Percentiles rank a stretch among this genome's conserved stretches.
Conservation (phyloP, 1,140 invertebrate species). For the Muscidifurax raptorellus region DNA sequence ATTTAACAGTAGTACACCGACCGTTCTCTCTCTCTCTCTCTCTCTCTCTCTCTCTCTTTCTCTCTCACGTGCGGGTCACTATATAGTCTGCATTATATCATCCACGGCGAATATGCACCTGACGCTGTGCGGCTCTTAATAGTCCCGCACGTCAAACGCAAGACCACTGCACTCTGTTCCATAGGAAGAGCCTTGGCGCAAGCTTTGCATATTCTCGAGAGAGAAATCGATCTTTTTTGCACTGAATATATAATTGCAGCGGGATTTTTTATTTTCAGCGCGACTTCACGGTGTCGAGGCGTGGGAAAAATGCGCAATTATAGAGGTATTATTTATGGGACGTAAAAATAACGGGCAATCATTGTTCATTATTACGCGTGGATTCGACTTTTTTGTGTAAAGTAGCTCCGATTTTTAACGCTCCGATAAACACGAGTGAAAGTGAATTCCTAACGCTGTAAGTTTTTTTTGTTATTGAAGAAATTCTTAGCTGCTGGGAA, state of each 20-base stretch:
- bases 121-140: constrained; percentile 14
- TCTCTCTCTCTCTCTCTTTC: no score
- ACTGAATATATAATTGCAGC: no score
- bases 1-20: no score
- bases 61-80: neutral
- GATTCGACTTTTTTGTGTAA: neutral
- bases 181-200: neutral
- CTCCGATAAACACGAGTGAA: neutral
- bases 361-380: neutral
- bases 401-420: neutral
- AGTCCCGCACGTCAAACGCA: constrained; percentile 12
- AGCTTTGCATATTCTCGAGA: no score
- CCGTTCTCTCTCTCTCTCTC: no score
- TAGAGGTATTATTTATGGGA: neutral
- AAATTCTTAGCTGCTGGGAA: no score
- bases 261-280: no score
- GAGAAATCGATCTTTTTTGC: no score
- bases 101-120: constrained; percentile 11
- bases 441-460: neutral
- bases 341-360: neutral
- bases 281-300: no score
- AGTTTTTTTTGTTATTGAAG: neutral
- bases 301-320: neutral
- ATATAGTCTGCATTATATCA: constrained; percentile 1
- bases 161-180: neutral